These are phyloP conservation scores for Torymus aiolomorphi DNA, from an alignment of 2,888 invertebrate species.

Conservation along the genomic window DNA sequence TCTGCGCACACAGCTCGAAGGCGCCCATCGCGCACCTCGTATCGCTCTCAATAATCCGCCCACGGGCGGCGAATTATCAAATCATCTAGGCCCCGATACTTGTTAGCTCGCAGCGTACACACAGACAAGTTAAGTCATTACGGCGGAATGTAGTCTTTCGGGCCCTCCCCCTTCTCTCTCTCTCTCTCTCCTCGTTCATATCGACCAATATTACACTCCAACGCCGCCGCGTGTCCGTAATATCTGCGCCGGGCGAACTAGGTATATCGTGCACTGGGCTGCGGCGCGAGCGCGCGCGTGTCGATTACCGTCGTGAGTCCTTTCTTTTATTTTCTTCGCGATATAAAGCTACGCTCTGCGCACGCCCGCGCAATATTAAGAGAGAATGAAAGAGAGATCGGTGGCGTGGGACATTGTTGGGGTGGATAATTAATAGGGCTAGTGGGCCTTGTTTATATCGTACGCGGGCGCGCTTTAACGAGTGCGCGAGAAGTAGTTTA, in stretches of 20 bases:
- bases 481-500: slow-evolving; percentile 20
- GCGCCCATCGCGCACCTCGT: slow-evolving; percentile 2
- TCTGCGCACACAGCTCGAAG: slow-evolving; percentile 19
- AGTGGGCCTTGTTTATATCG: slow-evolving; percentile 28
- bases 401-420: slow-evolving; percentile 3
- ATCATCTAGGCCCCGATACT: slow-evolving; percentile 65
- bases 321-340: background rate
- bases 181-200: background rate
- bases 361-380: slow-evolving; percentile 40
- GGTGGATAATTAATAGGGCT: slow-evolving; percentile 40
- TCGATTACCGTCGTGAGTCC: background rate
- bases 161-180: background rate
- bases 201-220: too few species aligned
- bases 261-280: slow-evolving; percentile 25
- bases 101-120: slow-evolving; percentile 55
- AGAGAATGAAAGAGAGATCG: slow-evolving; percentile 7
- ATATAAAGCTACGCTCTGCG: background rate
- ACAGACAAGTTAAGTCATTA: slow-evolving; percentile 70
- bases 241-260: background rate
- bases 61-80: slow-evolving; percentile 63
- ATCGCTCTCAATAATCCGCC: slow-evolving; percentile 39
- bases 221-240: slow-evolving; percentile 1
- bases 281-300: background rate
- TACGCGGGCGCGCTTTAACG: slow-evolving; percentile 14
- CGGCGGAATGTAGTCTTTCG: slow-evolving; percentile 65